Base-by-base conservation (phyloP, 2,113 vertebrate species). In the Myotis yumanensis region DNA sequence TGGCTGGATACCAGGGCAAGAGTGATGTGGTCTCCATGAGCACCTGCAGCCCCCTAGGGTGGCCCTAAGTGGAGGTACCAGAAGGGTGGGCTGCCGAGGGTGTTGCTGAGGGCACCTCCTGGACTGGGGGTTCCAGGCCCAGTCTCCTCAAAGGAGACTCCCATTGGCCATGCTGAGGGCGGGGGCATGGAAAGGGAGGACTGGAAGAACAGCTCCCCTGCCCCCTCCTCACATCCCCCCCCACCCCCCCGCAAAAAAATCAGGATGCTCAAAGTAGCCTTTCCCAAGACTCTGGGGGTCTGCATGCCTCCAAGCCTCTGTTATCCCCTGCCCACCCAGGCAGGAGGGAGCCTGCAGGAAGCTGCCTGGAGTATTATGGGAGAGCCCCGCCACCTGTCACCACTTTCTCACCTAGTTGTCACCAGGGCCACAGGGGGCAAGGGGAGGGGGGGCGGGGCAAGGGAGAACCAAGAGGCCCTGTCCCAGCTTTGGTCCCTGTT, bases 401-500 rank as follows among this genome's bases (percentile, higher is more conserved):
- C 35, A 12, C 43, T 62, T 89, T 83, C 46, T 95, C 4, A 66
- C 40, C 57, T 73, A 64, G 16, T 59, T 90, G 54, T 77, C 16
- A 66, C 35, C 83, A 83, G 68, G 51, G 14, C 20, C n/a, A 2
- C 9, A 7, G 62, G 7, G 9, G 59, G 11, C 23, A 62, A 12
- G 81, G 17, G 40, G 28, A 11, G 25, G 23, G 20, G 28, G 3
- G 17, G 17, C 2, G 22, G 46, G 22, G 62, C 22, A 54, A 77
- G 40, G 52, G 83, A 77, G 52, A 69, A 71, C 59, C 66, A 23
- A 71, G 66, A 73, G 69, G 11, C 46, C 81, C 4, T 4, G n/a
- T 54, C 69, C 93, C 73, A 85, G 73, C 73, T 92, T 46, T 69
- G 68, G 51, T 68, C 43, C 62, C 73, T 52, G 40, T 95, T 89